A percentile compares a stretch with the other conserved stretches of the same genome.
Evolutionary conservation across 30 jellyfish, hydroid and myxozoan species (phyloP).

Genomic region (Aurelia sp.): DNA sequence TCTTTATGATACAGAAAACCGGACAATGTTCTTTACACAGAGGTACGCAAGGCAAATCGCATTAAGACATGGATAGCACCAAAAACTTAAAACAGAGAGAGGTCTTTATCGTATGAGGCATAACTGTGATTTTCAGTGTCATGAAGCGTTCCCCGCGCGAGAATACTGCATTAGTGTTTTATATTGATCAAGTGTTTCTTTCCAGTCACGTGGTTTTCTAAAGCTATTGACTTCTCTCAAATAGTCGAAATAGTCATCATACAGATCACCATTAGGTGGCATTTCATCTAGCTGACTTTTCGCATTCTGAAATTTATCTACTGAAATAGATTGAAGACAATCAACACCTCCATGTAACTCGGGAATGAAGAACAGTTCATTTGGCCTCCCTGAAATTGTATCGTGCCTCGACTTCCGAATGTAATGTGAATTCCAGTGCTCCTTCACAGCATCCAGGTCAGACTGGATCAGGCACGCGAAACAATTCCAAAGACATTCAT

Average conservation of each 20-base stretch:
- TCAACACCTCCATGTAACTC: conserved; percentile 61
- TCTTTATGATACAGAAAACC: too few species aligned
- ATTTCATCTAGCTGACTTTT: conserved; percentile 55
- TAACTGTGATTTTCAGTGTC: too few species aligned
- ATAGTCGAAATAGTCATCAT: conserved; percentile 35
- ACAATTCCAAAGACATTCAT: conserved; percentile 69
- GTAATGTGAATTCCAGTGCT: conserved; percentile 75
- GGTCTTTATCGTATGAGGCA: too few species aligned
- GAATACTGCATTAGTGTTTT: conserved; percentile 42
- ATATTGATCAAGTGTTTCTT: conserved; percentile 60
- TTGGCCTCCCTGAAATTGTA: conserved; percentile 77
- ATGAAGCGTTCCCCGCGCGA: conserved; percentile 33
- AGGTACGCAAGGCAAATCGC: too few species aligned
- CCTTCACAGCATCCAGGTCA: conserved; percentile 69
- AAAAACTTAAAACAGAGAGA: too few species aligned
- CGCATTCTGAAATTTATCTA: conserved; percentile 58
- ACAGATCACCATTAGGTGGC: conserved; percentile 35
- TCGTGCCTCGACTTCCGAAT: conserved; percentile 66
- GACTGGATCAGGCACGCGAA: conserved; percentile 63
- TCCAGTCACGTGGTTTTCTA: conserved; percentile 59
- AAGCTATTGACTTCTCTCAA: conserved; percentile 54
- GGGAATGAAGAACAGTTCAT: conserved; percentile 63
- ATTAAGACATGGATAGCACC: too few species aligned
- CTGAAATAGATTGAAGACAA: conserved; percentile 30
- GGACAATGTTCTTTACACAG: too few species aligned